Percentiles rank a stretch among this genome's conserved stretches.
Evolutionary conservation across 1,140 invertebrate genomes (phyloP).

Genomic region (Drosophila lacteicornis): DNA sequence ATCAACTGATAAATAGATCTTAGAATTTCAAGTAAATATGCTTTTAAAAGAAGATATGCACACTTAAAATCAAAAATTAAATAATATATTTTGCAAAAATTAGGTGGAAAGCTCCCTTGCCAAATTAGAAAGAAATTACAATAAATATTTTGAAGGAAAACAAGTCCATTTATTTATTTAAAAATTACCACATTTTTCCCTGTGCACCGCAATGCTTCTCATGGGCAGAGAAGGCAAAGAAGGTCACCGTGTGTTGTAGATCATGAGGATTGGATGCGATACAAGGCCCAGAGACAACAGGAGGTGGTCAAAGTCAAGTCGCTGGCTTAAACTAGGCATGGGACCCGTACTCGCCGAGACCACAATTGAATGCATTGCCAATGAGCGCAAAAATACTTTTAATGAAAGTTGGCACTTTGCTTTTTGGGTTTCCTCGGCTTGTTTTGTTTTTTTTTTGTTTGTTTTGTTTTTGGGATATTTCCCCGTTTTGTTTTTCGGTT

Average conservation of each 20-base stretch:
- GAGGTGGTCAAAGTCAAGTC: conserved; percentile 59
- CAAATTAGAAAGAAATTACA: too few species aligned
- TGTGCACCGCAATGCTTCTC: conserved; percentile 1
- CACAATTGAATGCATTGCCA: conserved; percentile 80
- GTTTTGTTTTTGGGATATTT: conserved; percentile 34
- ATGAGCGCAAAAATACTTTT: conserved; percentile 81
- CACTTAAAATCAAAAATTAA: too few species aligned
- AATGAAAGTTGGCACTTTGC: conserved; percentile 82
- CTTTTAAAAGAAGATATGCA: too few species aligned
- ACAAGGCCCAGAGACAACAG: conserved; percentile 47
- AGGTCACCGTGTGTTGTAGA: conserved; percentile 75
- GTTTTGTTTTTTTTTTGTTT: conserved; percentile 41
- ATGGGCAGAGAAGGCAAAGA: conserved; percentile 65
- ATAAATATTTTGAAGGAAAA: background rate
- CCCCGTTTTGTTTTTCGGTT: conserved; percentile 14
- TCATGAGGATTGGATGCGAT: conserved; percentile 77
- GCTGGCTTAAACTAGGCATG: conserved; percentile 33
- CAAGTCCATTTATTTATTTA: background rate
- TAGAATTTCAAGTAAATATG: too few species aligned
- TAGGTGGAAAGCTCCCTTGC: too few species aligned
- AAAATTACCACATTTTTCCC: background rate
- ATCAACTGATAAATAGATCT: too few species aligned
- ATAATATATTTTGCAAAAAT: too few species aligned
- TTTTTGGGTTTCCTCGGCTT: conserved; percentile 56
- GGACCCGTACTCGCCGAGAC: conserved; percentile 45